phyloP scores from a whole-genome alignment of 2,888 invertebrate genomes.

The Xylota segnis region DNA sequence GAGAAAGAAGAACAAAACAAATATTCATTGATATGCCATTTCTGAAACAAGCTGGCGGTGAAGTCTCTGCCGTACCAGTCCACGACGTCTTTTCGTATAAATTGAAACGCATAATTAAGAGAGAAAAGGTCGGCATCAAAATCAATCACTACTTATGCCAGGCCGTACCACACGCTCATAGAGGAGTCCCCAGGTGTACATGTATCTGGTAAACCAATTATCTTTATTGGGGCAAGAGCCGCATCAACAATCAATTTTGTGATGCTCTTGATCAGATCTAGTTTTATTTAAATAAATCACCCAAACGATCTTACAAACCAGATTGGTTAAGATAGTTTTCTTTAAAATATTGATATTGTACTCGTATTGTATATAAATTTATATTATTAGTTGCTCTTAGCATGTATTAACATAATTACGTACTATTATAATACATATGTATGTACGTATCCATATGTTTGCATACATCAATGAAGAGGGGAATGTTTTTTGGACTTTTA shows the following conservation, averaged over 20 bases:
- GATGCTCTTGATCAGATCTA: conserved; percentile 37
- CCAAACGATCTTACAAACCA: conserved; percentile 10
- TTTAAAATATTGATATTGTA: not conserved
- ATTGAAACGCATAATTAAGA: conserved; percentile 69
- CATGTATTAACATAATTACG: too few species aligned
- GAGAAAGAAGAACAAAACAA: conserved; percentile 58
- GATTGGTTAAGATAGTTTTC: not conserved
- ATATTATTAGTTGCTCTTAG: not conserved
- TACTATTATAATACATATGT: too few species aligned
- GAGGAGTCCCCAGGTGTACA: conserved; percentile 32
- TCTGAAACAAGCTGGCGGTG: conserved; percentile 38
- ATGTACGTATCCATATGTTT: not conserved
- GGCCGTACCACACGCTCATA: conserved; percentile 59
- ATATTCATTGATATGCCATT: conserved; percentile 61
- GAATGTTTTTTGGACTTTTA: not conserved
- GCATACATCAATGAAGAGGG: too few species aligned
- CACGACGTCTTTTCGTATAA: conserved; percentile 76
- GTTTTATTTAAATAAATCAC: conserved; percentile 27
- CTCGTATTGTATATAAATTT: not conserved
- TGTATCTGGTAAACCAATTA: conserved; percentile 52
- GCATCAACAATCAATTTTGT: conserved; percentile 27
- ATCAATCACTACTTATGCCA: conserved; percentile 70
- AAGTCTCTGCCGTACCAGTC: conserved; percentile 74
- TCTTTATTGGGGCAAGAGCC: conserved; percentile 67
- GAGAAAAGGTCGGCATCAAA: conserved; percentile 63